A percentile compares a stretch with the other conserved stretches of the same genome.
Conservation (phyloP, 2,888 invertebrate species). For the Phrixothrix hirtus region DNA sequence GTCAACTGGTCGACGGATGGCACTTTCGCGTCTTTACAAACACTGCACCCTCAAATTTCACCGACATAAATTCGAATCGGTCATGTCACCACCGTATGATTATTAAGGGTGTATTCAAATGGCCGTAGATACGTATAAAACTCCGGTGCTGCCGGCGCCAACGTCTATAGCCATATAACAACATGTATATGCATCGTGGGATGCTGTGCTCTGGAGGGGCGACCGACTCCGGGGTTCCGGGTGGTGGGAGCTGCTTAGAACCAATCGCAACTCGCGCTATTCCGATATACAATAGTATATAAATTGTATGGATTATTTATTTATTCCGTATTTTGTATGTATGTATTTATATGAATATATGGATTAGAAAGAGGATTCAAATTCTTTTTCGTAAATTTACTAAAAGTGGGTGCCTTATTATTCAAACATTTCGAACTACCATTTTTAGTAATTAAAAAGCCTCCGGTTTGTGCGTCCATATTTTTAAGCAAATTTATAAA, state of each 20-base stretch:
- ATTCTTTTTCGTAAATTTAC: no score
- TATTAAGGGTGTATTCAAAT: slow-evolving; percentile 30
- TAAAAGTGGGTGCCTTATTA: no score
- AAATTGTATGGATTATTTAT: slow-evolving; percentile 60
- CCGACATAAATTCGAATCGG: slow-evolving; percentile 11
- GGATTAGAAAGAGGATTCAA: slow-evolving; percentile 39
- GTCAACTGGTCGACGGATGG: slow-evolving; percentile 19
- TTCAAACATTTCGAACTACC: no score
- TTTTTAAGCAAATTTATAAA: no score
- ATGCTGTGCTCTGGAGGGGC: slow-evolving; percentile 52
- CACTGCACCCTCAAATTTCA: slow-evolving; percentile 17
- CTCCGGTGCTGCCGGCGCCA: slow-evolving; percentile 47
- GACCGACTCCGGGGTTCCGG: slow-evolving; percentile 38
- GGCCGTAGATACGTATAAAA: slow-evolving; percentile 24
- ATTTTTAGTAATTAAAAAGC: no score
- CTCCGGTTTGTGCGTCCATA: no score
- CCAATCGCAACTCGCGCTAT: slow-evolving; percentile 37
- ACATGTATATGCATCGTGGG: slow-evolving; percentile 53
- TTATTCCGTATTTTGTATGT: slow-evolving; percentile 58
- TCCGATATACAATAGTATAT: slow-evolving; percentile 58
- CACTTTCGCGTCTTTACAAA: slow-evolving; percentile 21
- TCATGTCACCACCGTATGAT: slow-evolving; percentile 20
- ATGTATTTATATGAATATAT: slow-evolving; percentile 56
- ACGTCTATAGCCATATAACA: slow-evolving; percentile 54
- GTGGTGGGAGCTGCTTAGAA: slow-evolving; percentile 35